Percentiles rank a stretch among this genome's conserved stretches.
Conservation (phyloP, 2,113 vertebrate genomes). For the Hippolais icterina region DNA sequence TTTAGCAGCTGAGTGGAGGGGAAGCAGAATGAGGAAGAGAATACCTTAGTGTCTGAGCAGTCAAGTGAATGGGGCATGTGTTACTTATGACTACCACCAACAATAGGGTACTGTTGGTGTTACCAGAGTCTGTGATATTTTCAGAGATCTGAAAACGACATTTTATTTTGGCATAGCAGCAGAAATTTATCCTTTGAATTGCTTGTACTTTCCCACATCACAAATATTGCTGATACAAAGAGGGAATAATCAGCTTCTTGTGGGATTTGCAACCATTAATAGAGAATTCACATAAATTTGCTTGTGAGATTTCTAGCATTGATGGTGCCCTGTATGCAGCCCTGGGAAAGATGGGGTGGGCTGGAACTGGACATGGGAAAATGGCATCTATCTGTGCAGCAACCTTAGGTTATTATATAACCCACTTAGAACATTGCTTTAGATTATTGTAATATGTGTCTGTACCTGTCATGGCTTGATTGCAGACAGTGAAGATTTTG, state of each 20-base stretch:
- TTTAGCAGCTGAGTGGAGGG: conserved; percentile 9
- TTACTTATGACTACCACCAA: not conserved
- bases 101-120: conserved; percentile 24
- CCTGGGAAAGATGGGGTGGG: not conserved
- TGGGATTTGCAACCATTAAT: not conserved
- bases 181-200: not conserved
- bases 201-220: not conserved
- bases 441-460: not conserved
- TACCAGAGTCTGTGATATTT: not conserved
- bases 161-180: conserved; percentile 13
- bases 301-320: not conserved
- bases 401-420: not conserved
- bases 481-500: not conserved
- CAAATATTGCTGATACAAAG: not conserved
- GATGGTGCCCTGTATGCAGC: not conserved
- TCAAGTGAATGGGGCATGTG: not conserved
- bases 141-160: not conserved
- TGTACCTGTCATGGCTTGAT: not conserved
- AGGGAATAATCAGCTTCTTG: not conserved
- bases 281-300: not conserved
- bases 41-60: not conserved
- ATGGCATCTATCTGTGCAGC: not conserved
- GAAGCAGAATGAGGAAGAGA: not conserved
- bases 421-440: not conserved
- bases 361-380: not conserved